Percentiles rank a stretch among this genome's conserved stretches.
These are phyloP conservation scores for Calliphora vicina DNA, from an alignment of 1,140 invertebrate genomes.

Conservation along the genomic window DNA sequence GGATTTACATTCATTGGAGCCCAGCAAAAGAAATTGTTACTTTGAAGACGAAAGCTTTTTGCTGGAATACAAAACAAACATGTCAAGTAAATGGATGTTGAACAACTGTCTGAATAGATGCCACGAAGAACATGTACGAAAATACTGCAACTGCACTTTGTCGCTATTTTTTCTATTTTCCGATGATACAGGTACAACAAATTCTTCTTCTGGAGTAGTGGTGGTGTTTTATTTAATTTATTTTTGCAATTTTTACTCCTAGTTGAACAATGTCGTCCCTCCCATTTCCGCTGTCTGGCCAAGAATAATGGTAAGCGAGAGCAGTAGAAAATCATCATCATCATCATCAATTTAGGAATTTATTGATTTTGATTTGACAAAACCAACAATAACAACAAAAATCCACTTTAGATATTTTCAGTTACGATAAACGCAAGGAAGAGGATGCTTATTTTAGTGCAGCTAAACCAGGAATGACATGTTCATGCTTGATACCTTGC, in stretches of 20 bases:
- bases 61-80: neutral
- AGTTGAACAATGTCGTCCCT: constrained; percentile 48
- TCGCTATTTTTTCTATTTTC: constrained; percentile 48
- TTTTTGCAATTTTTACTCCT: constrained; percentile 9
- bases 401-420: constrained; percentile 50
- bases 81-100: neutral
- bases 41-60: constrained; percentile 37
- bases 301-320: constrained; percentile 48
- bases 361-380: neutral
- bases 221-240: neutral
- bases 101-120: constrained; percentile 51
- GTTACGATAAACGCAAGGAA: constrained; percentile 53
- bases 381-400: neutral
- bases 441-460: constrained; percentile 54
- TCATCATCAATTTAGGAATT: neutral
- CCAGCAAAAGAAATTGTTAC: constrained; percentile 48
- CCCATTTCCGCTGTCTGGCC: constrained; percentile 49
- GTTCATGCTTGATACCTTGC: constrained; percentile 53
- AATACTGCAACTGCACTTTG: constrained; percentile 53
- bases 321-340: neutral
- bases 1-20: constrained; percentile 41
- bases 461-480: constrained; percentile 55
- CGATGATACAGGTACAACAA: constrained; percentile 44
- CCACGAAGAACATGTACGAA: constrained; percentile 53
- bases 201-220: neutral